Evolutionary conservation across 2,888 invertebrate species (phyloP).

Genomic region (Trissolcus japonicus): DNA sequence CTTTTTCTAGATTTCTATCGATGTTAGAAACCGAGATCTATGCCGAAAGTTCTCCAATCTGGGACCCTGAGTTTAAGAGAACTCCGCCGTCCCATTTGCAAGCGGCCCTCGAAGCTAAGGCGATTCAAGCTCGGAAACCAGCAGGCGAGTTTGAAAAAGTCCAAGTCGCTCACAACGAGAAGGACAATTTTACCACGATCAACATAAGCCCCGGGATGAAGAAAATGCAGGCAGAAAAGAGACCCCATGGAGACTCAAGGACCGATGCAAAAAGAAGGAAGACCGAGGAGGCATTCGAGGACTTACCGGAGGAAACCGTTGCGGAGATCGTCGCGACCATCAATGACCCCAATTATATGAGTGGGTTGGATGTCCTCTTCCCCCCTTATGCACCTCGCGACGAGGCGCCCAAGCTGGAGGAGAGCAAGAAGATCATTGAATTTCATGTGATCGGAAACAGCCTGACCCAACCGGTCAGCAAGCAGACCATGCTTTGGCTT

Average conservation of each 20-base stretch:
- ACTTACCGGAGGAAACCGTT: constrained; percentile 87
- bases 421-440: constrained; percentile 91
- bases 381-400: constrained; percentile 92
- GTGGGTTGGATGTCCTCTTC: constrained; percentile 88
- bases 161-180: constrained; percentile 79
- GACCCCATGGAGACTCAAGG: constrained; percentile 64
- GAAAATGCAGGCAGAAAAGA: constrained; percentile 65
- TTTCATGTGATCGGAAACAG: constrained; percentile 97
- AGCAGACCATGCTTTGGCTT: constrained; percentile 95
- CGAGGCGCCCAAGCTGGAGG: constrained; percentile 93
- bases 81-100: constrained; percentile 83
- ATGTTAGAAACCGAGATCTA: constrained; percentile 92
- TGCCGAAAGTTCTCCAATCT: constrained; percentile 90
- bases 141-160: constrained; percentile 83
- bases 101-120: constrained; percentile 80
- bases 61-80: constrained; percentile 93
- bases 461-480: constrained; percentile 88
- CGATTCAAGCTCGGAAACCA: constrained; percentile 65
- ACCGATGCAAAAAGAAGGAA: constrained; percentile 69
- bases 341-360: constrained; percentile 89
- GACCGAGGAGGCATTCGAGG: constrained; percentile 80
- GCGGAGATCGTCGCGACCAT: constrained; percentile 89
- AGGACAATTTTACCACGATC: constrained; percentile 83
- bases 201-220: constrained; percentile 80
- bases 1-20: constrained; percentile 93